Percentiles rank a stretch among this genome's conserved stretches.
Conservation (phyloP, 2,113 vertebrate genomes). For the Rhinopithecus roxellana region DNA sequence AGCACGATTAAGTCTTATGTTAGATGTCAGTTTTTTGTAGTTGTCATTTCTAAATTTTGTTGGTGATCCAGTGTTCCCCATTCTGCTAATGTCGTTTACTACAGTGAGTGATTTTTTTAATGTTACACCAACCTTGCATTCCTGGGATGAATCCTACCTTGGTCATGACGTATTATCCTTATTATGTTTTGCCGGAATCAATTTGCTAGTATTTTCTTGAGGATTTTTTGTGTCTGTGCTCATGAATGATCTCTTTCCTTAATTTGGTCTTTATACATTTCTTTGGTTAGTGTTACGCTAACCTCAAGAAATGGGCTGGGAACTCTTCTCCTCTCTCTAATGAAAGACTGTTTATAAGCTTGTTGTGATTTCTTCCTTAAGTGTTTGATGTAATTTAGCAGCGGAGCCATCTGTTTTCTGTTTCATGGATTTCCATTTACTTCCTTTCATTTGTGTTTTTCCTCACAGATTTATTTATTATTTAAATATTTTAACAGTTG, state of each 20-base stretch:
- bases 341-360: neutral
- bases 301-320: neutral
- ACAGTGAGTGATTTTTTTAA: accelerated
- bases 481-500: neutral
- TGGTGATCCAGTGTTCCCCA: neutral
- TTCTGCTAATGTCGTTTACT: neutral
- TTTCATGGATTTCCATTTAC: neutral
- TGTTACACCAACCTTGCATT: neutral
- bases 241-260: neutral
- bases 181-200: accelerated
- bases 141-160: neutral
- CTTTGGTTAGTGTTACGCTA: neutral
- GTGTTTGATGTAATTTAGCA: neutral
- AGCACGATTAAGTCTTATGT: neutral
- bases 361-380: neutral
- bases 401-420: neutral
- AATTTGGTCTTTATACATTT: too few relatives aligned
- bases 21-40: neutral
- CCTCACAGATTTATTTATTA: neutral
- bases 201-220: too few relatives aligned
- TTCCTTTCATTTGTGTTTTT: neutral
- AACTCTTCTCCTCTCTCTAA: neutral
- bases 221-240: neutral
- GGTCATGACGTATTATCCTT: accelerated
- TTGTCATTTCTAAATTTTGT: neutral